These are phyloP conservation scores for Osedax frankpressi DNA, from an alignment of 2,888 invertebrate genomes.

Conservation along the genomic window DNA sequence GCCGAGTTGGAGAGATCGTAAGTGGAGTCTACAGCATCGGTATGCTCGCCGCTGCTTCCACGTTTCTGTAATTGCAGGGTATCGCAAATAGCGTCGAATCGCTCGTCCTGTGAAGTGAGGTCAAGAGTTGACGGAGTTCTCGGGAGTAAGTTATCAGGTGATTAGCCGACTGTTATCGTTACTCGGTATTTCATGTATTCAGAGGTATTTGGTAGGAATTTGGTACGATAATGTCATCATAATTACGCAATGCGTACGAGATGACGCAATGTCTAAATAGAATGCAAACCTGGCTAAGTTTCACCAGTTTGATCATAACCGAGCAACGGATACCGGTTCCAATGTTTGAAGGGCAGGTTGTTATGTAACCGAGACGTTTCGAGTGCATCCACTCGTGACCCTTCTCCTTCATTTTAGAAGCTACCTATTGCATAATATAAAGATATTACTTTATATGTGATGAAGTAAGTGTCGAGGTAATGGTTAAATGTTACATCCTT, in stretches of 20 bases:
- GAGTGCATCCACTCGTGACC: constrained; percentile 26
- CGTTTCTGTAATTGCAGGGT: constrained; percentile 27
- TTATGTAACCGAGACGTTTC: constrained; percentile 28
- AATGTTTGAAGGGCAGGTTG: constrained; percentile 30
- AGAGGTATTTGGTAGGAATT: too few relatives aligned
- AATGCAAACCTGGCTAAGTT: constrained; percentile 23
- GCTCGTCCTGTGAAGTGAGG: constrained; percentile 11
- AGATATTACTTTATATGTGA: too few relatives aligned
- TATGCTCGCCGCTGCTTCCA: constrained; percentile 29
- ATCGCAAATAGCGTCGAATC: constrained; percentile 24
- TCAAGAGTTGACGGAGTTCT: background rate
- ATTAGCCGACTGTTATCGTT: too few relatives aligned
- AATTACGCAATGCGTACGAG: too few relatives aligned
- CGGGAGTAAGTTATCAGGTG: too few relatives aligned
- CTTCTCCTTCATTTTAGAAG: constrained; percentile 61
- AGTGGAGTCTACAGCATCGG: constrained; percentile 24
- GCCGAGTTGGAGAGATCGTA: constrained; percentile 28
- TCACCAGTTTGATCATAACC: constrained; percentile 28
- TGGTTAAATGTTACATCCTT: too few relatives aligned
- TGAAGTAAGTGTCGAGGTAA: too few relatives aligned
- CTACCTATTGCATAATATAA: too few relatives aligned
- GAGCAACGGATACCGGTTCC: constrained; percentile 29
- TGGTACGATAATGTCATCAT: too few relatives aligned
- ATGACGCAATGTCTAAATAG: too few relatives aligned
- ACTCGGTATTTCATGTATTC: too few relatives aligned